Evolutionary conservation across 2,797 vertebrate species (phyloP).

Genomic region (Microchirus variegatus): DNA sequence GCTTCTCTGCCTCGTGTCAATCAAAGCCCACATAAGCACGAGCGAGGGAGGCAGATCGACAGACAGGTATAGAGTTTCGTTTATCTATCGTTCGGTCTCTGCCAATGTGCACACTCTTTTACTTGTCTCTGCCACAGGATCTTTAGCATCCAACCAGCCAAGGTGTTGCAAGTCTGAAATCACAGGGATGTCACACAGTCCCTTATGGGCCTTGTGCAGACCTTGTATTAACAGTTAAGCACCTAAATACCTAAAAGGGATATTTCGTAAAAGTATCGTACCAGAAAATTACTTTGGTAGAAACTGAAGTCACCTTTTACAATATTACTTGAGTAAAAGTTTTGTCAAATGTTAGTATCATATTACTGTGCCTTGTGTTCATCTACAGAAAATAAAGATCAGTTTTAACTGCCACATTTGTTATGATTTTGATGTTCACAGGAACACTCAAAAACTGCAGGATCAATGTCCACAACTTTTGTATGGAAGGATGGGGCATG

Average conservation of each 20-base stretch:
- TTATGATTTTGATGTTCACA: no score
- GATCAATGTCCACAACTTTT: no score
- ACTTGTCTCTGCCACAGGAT: conserved; percentile 15
- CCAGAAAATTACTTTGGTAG: no score
- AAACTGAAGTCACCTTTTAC: no score
- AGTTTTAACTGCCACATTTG: no score
- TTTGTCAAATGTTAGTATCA: no score
- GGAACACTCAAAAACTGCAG: no score
- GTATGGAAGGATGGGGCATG: no score
- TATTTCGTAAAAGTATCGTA: no score
- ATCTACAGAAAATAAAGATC: no score
- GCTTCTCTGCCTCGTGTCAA: conserved; percentile 28
- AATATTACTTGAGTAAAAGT: no score
- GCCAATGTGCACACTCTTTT: conserved; percentile 5
- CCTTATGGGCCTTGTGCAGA: neutral
- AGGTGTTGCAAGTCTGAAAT: neutral
- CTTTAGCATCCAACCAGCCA: neutral
- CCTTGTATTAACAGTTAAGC: neutral
- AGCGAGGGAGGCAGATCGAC: conserved; percentile 28
- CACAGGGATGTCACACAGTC: neutral
- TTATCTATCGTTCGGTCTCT: conserved; percentile 43
- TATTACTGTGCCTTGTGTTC: no score
- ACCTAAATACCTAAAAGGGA: neutral
- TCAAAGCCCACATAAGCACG: conserved; percentile 17
- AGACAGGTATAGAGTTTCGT: conserved; percentile 20